Evolutionary conservation across 2,888 invertebrate genomes (phyloP).

Genomic region (Hypolimnas misippus): DNA sequence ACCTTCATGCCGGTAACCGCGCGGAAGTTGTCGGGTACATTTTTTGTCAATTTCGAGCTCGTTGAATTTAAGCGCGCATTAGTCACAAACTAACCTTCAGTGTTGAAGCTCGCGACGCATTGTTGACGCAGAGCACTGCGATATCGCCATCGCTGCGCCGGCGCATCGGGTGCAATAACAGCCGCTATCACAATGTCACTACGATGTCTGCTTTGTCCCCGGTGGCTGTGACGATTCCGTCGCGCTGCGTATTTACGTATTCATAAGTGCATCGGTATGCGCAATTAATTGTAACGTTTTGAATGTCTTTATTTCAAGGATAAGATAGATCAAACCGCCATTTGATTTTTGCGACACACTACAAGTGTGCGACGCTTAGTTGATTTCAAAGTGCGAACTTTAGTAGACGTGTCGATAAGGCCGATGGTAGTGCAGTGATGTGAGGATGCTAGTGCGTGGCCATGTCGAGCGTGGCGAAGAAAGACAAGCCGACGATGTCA

Average conservation of each 20-base stretch:
- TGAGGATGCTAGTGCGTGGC: constrained; percentile 78
- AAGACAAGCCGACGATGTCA: constrained; percentile 94
- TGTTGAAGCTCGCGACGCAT: constrained; percentile 64
- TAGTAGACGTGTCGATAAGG: constrained; percentile 57
- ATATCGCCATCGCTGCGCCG: constrained; percentile 55
- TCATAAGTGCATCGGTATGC: constrained; percentile 35
- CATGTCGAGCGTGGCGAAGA: constrained; percentile 89
- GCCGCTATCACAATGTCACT: constrained; percentile 79
- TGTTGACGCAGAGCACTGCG: constrained; percentile 67
- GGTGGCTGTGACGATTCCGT: constrained; percentile 36
- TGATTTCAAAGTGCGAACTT: constrained; percentile 51
- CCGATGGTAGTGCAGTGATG: constrained; percentile 67
- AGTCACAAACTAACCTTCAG: constrained; percentile 74
- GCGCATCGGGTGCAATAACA: constrained; percentile 69
- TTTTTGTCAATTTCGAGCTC: constrained; percentile 80
- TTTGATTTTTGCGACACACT: constrained; percentile 53
- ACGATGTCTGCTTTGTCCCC: constrained; percentile 70
- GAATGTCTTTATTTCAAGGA: constrained; percentile 21
- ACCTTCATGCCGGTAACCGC: constrained; percentile 83
- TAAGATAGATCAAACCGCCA: constrained; percentile 43
- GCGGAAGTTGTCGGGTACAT: constrained; percentile 80
- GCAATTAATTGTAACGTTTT: constrained; percentile 21
- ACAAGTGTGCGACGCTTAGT: constrained; percentile 46
- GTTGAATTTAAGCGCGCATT: constrained; percentile 78
- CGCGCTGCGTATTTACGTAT: constrained; percentile 44